Evolutionary conservation across 2,888 invertebrate genomes (phyloP).

Genomic region (Erebia aethiops): DNA sequence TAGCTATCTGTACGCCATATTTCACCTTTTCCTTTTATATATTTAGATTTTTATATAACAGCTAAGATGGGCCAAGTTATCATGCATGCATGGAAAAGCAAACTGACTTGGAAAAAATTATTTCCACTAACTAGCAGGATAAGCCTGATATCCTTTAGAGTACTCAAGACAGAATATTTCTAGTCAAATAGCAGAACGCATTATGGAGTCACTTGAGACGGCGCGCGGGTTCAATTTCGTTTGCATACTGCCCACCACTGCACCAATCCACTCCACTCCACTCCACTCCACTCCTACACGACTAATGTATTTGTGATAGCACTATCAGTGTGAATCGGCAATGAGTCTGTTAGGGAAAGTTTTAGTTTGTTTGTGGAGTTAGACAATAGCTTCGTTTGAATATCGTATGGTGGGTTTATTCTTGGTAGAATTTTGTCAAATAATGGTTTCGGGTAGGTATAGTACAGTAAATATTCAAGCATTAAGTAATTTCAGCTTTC

Average conservation of each 20-base stretch:
- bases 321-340: slow-evolving; percentile 48
- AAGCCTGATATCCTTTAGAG: slow-evolving; percentile 12
- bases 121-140: background rate
- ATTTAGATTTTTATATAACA: too few relatives aligned
- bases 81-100: too few relatives aligned
- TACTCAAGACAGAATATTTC: slow-evolving; percentile 25
- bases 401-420: background rate
- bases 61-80: too few relatives aligned
- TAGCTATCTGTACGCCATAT: too few relatives aligned
- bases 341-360: slow-evolving; percentile 17
- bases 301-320: slow-evolving; percentile 72
- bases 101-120: background rate
- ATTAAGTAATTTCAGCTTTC: too few relatives aligned
- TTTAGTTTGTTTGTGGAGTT: slow-evolving; percentile 18
- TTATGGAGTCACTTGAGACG: slow-evolving; percentile 55
- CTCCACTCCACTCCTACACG: slow-evolving; percentile 38
- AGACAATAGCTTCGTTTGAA: slow-evolving; percentile 15
- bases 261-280: slow-evolving; percentile 19
- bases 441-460: too few relatives aligned
- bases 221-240: slow-evolving; percentile 45
- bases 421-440: background rate
- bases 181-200: slow-evolving; percentile 40
- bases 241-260: slow-evolving; percentile 50
- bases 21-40: too few relatives aligned
- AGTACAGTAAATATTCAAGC: too few relatives aligned